Conservation (phyloP, 2,888 invertebrate genomes). For the Hydropsyche betteni region DNA sequence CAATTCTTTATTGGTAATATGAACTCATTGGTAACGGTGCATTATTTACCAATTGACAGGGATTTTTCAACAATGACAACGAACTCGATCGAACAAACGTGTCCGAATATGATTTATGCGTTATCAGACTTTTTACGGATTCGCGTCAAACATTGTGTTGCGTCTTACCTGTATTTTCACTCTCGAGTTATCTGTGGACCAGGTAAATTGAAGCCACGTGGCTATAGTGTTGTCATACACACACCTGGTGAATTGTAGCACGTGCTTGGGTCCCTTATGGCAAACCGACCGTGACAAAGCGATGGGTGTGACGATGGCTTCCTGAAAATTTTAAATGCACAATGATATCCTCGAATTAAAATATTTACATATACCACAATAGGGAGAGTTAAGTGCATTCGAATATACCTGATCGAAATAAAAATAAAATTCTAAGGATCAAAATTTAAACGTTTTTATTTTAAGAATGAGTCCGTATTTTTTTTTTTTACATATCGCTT, state of each 20-base stretch:
- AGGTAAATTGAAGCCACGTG: conserved; percentile 36
- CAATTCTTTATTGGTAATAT: conserved; percentile 46
- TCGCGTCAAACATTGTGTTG: not conserved
- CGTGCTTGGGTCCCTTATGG: not conserved
- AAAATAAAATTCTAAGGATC: too few species aligned
- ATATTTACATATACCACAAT: too few species aligned
- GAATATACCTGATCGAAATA: too few species aligned
- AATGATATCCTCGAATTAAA: conserved; percentile 6
- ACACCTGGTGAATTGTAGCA: conserved; percentile 23
- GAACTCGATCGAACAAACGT: conserved; percentile 36
- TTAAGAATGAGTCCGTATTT: too few species aligned
- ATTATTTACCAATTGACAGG: conserved; percentile 49
- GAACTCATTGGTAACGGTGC: conserved; percentile 49
- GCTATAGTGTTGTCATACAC: not conserved
- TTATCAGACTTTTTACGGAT: conserved; percentile 31
- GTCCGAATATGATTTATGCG: conserved; percentile 51
- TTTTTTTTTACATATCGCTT: not conserved
- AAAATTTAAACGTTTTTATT: too few species aligned
- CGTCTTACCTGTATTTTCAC: not conserved
- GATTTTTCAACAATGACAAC: conserved; percentile 45
- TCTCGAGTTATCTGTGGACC: conserved; percentile 11
- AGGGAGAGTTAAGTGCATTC: too few species aligned
- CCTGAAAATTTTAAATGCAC: conserved; percentile 13
- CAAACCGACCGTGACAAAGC: conserved; percentile 27
- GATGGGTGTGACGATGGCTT: conserved; percentile 15